phyloP scores from a whole-genome alignment of 2,797 vertebrate genomes.

The Alosa sapidissima region DNA sequence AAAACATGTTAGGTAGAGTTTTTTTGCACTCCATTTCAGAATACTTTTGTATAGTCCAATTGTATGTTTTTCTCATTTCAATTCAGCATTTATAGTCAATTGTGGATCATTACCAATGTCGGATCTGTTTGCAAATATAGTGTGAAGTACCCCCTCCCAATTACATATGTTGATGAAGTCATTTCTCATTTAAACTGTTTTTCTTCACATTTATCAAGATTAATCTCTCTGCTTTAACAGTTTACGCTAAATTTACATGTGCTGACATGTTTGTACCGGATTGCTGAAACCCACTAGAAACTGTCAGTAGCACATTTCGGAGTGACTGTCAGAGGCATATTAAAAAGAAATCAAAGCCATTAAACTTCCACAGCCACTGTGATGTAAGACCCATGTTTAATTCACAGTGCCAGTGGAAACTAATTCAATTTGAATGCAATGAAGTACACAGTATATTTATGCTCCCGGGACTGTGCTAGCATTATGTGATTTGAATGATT shows the following conservation, averaged over 20 bases:
- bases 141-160: neutral
- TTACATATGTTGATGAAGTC: slow-evolving; percentile 12
- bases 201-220: slow-evolving; percentile 1
- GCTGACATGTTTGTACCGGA: slow-evolving; percentile 60
- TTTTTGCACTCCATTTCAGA: neutral
- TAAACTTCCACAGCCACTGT: neutral
- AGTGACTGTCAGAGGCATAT: slow-evolving; percentile 44
- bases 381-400: slow-evolving; percentile 27
- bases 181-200: neutral
- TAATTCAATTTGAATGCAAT: slow-evolving; percentile 34
- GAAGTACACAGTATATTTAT: neutral
- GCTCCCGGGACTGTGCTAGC: neutral
- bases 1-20: neutral
- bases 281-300: slow-evolving; percentile 40
- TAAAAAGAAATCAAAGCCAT: slow-evolving; percentile 15
- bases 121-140: slow-evolving; percentile 8
- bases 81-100: neutral
- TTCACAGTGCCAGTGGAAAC: slow-evolving; percentile 29
- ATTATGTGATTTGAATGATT: slow-evolving; percentile 42
- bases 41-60: neutral
- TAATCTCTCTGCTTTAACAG: slow-evolving; percentile 32
- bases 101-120: neutral
- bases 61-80: neutral
- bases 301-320: slow-evolving; percentile 47
- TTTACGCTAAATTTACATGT: slow-evolving; percentile 56